A percentile compares a stretch with the other conserved stretches of the same genome.
Evolutionary conservation across 2,888 invertebrate genomes (phyloP).

Genomic region (Hymenopus coronatus): DNA sequence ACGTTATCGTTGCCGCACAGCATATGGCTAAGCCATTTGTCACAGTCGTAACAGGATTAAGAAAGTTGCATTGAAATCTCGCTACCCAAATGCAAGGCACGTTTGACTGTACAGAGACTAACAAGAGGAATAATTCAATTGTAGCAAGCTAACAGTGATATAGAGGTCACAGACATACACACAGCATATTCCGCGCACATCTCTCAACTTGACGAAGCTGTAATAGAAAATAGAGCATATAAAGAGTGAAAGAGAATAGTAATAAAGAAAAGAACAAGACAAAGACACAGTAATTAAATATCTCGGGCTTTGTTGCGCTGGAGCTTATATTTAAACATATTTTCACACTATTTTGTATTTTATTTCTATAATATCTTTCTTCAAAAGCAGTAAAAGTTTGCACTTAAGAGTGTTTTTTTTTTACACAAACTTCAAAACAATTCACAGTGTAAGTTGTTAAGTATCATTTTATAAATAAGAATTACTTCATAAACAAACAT

Average conservation of each 20-base stretch:
- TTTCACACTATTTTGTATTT: too few relatives aligned
- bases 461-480: too few relatives aligned
- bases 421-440: too few relatives aligned
- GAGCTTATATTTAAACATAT: not conserved
- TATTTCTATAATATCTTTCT: too few relatives aligned
- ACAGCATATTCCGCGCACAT: not conserved
- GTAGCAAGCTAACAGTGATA: not conserved
- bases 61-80: not conserved
- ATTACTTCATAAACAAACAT: too few relatives aligned
- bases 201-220: not conserved
- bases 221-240: not conserved
- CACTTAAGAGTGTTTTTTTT: too few relatives aligned
- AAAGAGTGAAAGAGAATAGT: not conserved
- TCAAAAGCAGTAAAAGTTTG: too few relatives aligned
- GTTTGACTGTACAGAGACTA: not conserved
- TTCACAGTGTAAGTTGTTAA: too few relatives aligned
- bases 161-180: too few relatives aligned
- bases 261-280: not conserved
- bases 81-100: not conserved
- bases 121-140: not conserved
- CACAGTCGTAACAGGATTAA: not conserved
- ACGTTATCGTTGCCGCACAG: too few relatives aligned
- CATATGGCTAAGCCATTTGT: too few relatives aligned
- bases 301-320: not conserved
- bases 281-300: not conserved